Evolutionary conservation across 2,797 vertebrate genomes (phyloP).

Genomic region (Rhinoraja longicauda): DNA sequence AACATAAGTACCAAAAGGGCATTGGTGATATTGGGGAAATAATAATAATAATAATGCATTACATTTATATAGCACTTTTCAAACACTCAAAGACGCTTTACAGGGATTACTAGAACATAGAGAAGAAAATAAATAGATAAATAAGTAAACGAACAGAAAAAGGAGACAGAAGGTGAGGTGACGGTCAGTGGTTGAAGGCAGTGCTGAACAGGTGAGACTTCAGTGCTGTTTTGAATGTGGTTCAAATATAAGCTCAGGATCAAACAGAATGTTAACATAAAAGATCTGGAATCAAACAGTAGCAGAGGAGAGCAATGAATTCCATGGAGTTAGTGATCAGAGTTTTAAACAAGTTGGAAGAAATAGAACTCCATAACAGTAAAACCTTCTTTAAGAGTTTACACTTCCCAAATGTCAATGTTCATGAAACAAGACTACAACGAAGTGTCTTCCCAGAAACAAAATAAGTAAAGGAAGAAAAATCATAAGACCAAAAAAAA

Average conservation of each 20-base stretch:
- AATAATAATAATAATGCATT: no score
- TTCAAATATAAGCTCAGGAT: background rate
- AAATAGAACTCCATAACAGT: background rate
- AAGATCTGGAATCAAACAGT: background rate
- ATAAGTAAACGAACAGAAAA: no score
- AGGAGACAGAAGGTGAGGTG: no score
- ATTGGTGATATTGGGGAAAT: background rate
- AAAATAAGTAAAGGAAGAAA: background rate
- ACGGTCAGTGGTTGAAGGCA: no score
- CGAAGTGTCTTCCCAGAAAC: background rate
- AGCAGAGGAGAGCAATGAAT: background rate
- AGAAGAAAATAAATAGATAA: no score
- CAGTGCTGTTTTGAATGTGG: no score
- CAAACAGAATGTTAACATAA: background rate
- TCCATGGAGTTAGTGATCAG: background rate
- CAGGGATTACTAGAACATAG: no score
- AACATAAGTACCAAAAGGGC: background rate
- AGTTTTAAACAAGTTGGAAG: background rate
- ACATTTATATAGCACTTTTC: no score
- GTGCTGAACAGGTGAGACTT: no score
- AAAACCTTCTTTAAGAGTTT: background rate
- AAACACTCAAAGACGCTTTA: no score
- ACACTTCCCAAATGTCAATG: background rate
- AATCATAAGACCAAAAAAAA: no score
- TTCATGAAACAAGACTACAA: background rate